Evolutionary conservation across 2,113 vertebrate genomes (phyloP).

Genomic region (Raja brachyura): DNA sequence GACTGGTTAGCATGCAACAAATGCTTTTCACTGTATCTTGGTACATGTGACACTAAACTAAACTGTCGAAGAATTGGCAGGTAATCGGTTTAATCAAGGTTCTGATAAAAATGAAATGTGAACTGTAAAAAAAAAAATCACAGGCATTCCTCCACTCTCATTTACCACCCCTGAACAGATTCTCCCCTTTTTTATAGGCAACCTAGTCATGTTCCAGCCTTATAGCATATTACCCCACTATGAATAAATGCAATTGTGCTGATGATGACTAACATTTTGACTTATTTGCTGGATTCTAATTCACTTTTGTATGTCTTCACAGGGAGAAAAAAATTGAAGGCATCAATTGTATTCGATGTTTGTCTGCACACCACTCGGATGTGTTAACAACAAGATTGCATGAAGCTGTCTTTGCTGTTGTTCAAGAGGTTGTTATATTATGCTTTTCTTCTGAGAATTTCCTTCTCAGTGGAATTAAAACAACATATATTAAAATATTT

Average conservation of each 20-base stretch:
- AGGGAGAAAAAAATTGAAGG: constrained; percentile 98
- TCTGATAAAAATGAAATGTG: neutral
- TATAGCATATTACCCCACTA: neutral
- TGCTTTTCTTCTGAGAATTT: constrained; percentile 31
- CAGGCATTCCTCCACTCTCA: neutral
- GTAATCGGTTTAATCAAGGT: neutral
- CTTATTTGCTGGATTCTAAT: neutral
- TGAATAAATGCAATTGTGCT: neutral
- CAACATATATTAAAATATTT: neutral
- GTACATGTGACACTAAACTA: no score
- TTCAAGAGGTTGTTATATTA: constrained; percentile 73
- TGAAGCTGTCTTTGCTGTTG: constrained; percentile 73
- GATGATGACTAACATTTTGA: neutral
- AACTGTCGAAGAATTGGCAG: neutral
- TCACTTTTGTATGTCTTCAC: constrained; percentile 14
- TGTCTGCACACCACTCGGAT: constrained; percentile 75
- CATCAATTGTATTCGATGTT: constrained; percentile 68
- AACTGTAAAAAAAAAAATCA: neutral
- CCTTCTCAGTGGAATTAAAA: neutral
- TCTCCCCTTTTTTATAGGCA: neutral
- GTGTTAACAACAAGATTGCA: constrained; percentile 71
- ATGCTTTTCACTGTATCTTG: no score
- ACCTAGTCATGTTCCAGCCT: neutral
- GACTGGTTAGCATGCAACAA: no score
- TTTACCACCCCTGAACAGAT: neutral